phyloP scores from a whole-genome alignment of 2,113 vertebrate species.

The Archocentrus centrarchus region DNA sequence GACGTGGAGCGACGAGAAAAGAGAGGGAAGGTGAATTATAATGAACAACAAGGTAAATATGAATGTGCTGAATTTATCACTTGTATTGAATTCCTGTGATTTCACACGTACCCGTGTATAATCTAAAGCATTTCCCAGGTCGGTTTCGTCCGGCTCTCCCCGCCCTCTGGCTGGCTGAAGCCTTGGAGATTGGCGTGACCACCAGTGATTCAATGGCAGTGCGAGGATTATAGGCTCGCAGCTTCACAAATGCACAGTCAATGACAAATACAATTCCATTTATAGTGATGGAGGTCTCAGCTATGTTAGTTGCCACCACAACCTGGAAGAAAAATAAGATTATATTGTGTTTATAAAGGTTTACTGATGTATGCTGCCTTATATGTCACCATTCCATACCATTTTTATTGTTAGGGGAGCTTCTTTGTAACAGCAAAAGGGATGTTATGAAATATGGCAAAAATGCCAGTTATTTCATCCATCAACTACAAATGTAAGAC shows the following conservation, averaged over 20 bases:
- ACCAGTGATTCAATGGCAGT: constrained; percentile 95
- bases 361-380: neutral
- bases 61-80: neutral
- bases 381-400: neutral
- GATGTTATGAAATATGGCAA: neutral
- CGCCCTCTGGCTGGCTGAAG: constrained; percentile 93
- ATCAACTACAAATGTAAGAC: neutral
- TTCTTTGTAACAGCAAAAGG: neutral
- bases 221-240: constrained; percentile 93
- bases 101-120: constrained; percentile 89
- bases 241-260: constrained; percentile 96
- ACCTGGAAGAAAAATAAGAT: constrained; percentile 79
- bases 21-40: neutral
- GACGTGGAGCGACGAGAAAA: neutral
- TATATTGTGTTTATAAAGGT: neutral
- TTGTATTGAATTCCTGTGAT: neutral
- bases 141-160: constrained; percentile 92
- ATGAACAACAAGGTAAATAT: neutral
- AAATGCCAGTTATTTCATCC: neutral
- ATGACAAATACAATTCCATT: constrained; percentile 92
- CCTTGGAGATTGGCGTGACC: constrained; percentile 95
- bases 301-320: constrained; percentile 97
- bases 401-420: neutral
- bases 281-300: constrained; percentile 96
- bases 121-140: constrained; percentile 93